Base-by-base conservation (phyloP, 1,140 invertebrate species). In the Pseudachorutes palmiensis region DNA sequence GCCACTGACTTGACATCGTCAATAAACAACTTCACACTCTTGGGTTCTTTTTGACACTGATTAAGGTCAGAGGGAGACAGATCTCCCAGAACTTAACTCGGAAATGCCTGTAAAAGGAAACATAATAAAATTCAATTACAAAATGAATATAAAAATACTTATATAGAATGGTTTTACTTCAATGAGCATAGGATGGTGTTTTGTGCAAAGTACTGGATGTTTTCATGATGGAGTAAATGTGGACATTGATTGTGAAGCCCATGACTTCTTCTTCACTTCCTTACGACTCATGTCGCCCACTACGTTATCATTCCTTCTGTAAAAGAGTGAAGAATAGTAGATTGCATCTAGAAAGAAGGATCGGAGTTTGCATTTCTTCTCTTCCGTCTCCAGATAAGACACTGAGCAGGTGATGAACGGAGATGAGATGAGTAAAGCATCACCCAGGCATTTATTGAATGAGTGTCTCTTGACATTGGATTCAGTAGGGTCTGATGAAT, bases 381-480 rank as follows among this genome's bases (percentile, higher is more conserved):
- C 79, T 75, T 91, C 88, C 0, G 92, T 93, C 78, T 95, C 91
- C 66, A 97, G 77, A 79, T 89, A 97, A 0, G 95, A 95, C 49
- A 94, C 81, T 0, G 86, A 83, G 73, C 92, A 90, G 67, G 87
- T 86, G 1, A 94, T 80, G 79, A 88, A 92, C 0, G 94, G 93
- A 0, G 93, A 97, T 69, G 89, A 84, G 0, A 89, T 92, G 0
- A 97, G 80, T 65, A 89, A 79, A 0, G 85, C 85, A 32, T 87
- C 87, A 67, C 88, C 85, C 2, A 94, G 77, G 1, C 85, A 82
- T 75, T 88, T 87, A 55, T 86, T 83, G 72, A 93, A 92, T 0
- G 41, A 63, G 30, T 66, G 66, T 32, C 26, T 5, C 24, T 60
- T 32, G 9, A 45, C 26, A 14, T 61, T 60, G 19, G 28, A 24